These are phyloP conservation scores for Campylomormyrus numenius DNA, from an alignment of 2,113 vertebrate species.

Conservation along the genomic window DNA sequence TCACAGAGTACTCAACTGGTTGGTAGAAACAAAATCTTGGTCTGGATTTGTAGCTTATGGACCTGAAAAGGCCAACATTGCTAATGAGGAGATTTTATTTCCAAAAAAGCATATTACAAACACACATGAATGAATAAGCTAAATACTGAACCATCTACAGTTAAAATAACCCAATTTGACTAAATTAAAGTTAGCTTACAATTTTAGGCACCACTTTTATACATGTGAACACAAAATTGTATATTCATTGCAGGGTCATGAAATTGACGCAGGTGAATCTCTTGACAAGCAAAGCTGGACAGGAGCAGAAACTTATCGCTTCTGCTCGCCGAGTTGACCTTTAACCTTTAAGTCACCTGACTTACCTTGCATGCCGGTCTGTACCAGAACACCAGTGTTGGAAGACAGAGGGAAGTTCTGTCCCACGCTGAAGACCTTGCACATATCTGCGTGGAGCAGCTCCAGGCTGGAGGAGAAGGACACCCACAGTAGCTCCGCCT, in stretches of 20 bases:
- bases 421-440: conserved; percentile 61
- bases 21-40: neutral
- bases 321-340: neutral
- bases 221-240: neutral
- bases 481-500: conserved; percentile 70
- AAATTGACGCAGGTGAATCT: neutral
- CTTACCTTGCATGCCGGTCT: conserved; percentile 66
- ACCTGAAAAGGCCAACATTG: neutral
- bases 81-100: neutral
- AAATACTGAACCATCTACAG: neutral
- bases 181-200: neutral
- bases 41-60: neutral
- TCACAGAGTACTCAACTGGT: neutral
- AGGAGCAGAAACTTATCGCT: neutral
- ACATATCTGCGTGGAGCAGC: conserved; percentile 68
- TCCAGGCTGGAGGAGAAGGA: conserved; percentile 68
- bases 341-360: neutral
- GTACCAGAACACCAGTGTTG: conserved; percentile 44
- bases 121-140: neutral
- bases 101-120: neutral
- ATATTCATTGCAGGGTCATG: neutral
- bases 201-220: neutral
- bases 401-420: conserved; percentile 49
- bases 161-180: neutral
- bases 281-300: neutral